Conservation (phyloP, 2,797 vertebrate species). For the Chelonia mydas region DNA sequence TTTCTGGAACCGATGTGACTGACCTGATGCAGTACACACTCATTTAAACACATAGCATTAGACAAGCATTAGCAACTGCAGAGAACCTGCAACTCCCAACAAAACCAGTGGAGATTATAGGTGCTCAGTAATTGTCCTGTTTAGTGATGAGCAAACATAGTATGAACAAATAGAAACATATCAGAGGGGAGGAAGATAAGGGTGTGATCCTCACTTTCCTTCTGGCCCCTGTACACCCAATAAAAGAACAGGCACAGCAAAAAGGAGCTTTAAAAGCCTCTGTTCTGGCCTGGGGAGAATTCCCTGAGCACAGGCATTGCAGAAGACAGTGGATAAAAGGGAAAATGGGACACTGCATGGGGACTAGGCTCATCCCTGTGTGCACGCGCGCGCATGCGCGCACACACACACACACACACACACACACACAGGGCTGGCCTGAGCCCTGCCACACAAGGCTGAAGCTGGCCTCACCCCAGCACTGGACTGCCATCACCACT, state of each 20-base stretch:
- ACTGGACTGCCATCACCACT: too few species aligned
- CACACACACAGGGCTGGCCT: too few species aligned
- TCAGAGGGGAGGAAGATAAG: background rate
- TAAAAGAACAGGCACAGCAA: background rate
- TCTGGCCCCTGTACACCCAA: background rate
- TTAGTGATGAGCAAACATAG: background rate
- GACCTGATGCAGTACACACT: fast-evolving
- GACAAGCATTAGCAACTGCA: background rate
- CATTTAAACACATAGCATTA: background rate
- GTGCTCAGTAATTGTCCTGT: background rate
- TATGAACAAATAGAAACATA: background rate
- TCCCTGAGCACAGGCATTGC: background rate
- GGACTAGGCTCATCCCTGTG: too few species aligned
- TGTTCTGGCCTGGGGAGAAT: background rate
- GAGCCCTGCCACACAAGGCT: too few species aligned
- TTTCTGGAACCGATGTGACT: background rate
- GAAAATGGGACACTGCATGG: too few species aligned
- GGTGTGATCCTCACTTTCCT: background rate
- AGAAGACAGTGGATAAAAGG: background rate
- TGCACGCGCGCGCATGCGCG: too few species aligned
- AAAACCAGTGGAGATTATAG: background rate
- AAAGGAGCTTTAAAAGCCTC: background rate
- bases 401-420: too few species aligned
- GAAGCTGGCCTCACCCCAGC: too few species aligned
- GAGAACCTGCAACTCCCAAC: background rate